phyloP scores from a whole-genome alignment of 23 tunicate genomes.

The Clavelina lepadiformis region DNA sequence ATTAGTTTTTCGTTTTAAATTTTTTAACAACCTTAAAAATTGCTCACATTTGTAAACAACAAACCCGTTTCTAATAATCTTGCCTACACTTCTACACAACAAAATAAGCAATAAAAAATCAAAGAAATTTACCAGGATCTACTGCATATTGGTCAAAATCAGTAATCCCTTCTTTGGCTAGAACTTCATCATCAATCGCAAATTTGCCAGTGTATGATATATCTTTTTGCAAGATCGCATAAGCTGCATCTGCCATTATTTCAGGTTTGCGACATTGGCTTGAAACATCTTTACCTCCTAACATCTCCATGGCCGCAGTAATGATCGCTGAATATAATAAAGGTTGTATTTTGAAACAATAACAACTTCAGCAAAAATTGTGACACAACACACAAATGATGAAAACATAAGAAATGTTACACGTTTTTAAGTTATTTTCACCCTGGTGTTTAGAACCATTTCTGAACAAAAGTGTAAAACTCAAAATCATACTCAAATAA shows the following conservation, averaged over 20 bases:
- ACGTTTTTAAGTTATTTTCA: too few species aligned
- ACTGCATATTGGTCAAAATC: slow-evolving; percentile 88
- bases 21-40: too few species aligned
- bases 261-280: slow-evolving; percentile 67
- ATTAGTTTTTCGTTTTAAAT: too few species aligned
- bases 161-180: slow-evolving; percentile 80
- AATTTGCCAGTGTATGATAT: slow-evolving; percentile 69
- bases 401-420: too few species aligned
- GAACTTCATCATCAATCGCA: slow-evolving; percentile 73
- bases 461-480: too few species aligned
- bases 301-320: slow-evolving; percentile 98
- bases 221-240: slow-evolving; percentile 58
- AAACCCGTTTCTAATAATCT: too few species aligned
- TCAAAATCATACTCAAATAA: too few species aligned
- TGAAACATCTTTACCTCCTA: slow-evolving; percentile 65
- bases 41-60: too few species aligned
- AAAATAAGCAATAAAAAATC: too few species aligned
- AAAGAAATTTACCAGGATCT: slow-evolving; percentile 64
- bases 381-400: neutral
- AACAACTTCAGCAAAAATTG: neutral
- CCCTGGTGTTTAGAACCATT: too few species aligned
- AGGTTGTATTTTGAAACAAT: neutral
- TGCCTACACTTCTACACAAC: too few species aligned
- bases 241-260: slow-evolving; percentile 99
- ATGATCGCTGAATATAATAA: slow-evolving; percentile 50